Evolutionary conservation across 1,140 invertebrate species (phyloP).

Genomic region (Drosophila suzukii): DNA sequence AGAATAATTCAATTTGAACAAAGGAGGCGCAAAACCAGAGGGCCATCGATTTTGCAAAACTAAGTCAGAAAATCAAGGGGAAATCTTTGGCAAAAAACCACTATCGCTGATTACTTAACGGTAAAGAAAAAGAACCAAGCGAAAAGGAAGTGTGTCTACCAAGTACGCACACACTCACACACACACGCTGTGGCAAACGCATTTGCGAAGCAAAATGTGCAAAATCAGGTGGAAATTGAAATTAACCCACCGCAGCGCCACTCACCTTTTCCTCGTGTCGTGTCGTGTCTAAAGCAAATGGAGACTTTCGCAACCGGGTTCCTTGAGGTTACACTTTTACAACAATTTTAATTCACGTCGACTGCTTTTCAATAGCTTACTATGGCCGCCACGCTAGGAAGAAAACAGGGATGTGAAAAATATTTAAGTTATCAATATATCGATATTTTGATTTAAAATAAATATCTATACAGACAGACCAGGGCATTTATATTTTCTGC

Average conservation of each 20-base stretch:
- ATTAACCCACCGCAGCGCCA: too few species aligned
- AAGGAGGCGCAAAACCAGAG: conserved; percentile 8
- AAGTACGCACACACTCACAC: conserved; percentile 52
- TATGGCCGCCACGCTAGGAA: conserved; percentile 53
- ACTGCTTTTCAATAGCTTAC: conserved; percentile 64
- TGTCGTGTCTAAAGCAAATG: conserved; percentile 34
- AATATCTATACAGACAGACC: too few species aligned
- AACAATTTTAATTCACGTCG: conserved; percentile 50
- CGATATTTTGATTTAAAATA: too few species aligned
- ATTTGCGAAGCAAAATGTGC: conserved; percentile 34
- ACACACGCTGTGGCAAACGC: neutral
- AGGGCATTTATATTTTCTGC: too few species aligned
- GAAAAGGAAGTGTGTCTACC: conserved; percentile 41
- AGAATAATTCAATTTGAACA: conserved; percentile 36
- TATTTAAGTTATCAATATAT: neutral
- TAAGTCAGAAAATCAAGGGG: neutral
- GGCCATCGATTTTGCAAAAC: conserved; percentile 69
- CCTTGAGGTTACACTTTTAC: conserved; percentile 52
- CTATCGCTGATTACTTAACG: conserved; percentile 72
- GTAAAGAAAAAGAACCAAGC: conserved; percentile 30
- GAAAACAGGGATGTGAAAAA: conserved; percentile 5
- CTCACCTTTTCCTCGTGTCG: conserved; percentile 59
- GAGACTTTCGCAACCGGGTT: conserved; percentile 32
- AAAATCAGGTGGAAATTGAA: conserved; percentile 11
- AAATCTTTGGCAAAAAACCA: conserved; percentile 25